Base-by-base conservation (phyloP, 2,888 invertebrate genomes). In the Pristionchus japonicus region DNA sequence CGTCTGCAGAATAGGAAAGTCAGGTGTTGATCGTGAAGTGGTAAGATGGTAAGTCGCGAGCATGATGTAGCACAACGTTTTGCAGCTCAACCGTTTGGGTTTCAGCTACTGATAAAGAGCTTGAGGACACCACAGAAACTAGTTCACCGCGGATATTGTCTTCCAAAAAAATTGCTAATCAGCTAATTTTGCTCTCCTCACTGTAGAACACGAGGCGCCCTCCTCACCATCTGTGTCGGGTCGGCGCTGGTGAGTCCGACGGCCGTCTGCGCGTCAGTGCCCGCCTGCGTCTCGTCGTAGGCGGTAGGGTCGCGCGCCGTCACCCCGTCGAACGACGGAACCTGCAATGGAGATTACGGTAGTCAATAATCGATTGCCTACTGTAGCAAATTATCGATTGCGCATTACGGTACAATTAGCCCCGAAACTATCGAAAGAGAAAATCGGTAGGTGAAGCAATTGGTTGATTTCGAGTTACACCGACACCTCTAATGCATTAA, bases 241-340 rank as follows among this genome's bases (percentile, higher is more conserved):
- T 74, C 74, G 23, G 13, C 20, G 74, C 23, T 37, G 9, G 74
- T 74, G 31, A 11, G 64, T 31, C 64, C 64, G 64, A 31, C 13
- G 31, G 64, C 64, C 3, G 64, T 67, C 64, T 31, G 11, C 2
- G 23, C 57, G 20, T 74, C 74, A 3, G 74, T 74, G 40, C 20
- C 20, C 37, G 23, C 23, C 40, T 74, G 74, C 40, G 74, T 74
- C 74, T 74, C 74, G 37, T 40, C 74, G 20, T 37, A 6, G 6
- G 37, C 74, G 3, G 74, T 74, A 6, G 74, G 74, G 15, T 74
- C 74, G 40, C 74, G 74, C 37, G 74, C 74, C 37, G 74, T 74
- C 74, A 74, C 74, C 23, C 74, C 74, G 17, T 74, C 74, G 40
- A 64, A 64, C 27, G 74, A 40, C 27, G 37, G 37, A 4, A 40